Base-by-base conservation (phyloP, 2,113 vertebrate genomes). In the Pomatostomus ruficeps region DNA sequence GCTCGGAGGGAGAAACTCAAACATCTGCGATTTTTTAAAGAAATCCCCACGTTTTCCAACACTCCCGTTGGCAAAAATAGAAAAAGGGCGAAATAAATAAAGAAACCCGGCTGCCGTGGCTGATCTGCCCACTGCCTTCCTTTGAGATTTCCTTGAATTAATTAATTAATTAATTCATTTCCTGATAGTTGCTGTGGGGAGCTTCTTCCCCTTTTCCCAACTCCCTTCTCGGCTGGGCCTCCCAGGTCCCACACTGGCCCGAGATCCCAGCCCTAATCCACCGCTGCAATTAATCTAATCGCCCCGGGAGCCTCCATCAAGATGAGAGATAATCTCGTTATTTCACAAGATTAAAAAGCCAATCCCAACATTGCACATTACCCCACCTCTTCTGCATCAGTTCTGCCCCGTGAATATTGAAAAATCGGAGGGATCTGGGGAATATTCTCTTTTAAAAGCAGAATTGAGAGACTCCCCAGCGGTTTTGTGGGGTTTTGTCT, bases 301-400 rank as follows among this genome's bases (percentile, higher is more conserved):
- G 31, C 19, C 79, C 59, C 78, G 70, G 77, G 46, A 91, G 58
- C 23, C 25, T 67, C 58, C 84, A 42, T 76, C 84, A 79, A 81
- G 86, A 84, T 83, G 70, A 85, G 88, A 92, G 85, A 80, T 51
- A 96, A 40, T 86, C 35, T 43, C 82, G 45, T 87, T 95, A 67
- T 88, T 95, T 93, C 86, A 77, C 62, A 54, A 68, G n/a, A 95
- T 23, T 91, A 54, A 40, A 43, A 85, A 72, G 36, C 35, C 71
- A 91, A 31, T 23, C 55, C 91, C 42, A 66, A 72, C 2, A 2
- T 43, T 74, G 51, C 78, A 74, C 59, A 14, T 63, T 62, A n/a
- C 61, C 79, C 51, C 76, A 61, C 55, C 52, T 83, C 67, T 78
- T 87, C 51, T 35, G 22, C 65, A 75, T 40, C 73, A 66, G 45